Base-by-base conservation (phyloP, 2,888 invertebrate genomes). In the Tanytarsus gracilentus region DNA sequence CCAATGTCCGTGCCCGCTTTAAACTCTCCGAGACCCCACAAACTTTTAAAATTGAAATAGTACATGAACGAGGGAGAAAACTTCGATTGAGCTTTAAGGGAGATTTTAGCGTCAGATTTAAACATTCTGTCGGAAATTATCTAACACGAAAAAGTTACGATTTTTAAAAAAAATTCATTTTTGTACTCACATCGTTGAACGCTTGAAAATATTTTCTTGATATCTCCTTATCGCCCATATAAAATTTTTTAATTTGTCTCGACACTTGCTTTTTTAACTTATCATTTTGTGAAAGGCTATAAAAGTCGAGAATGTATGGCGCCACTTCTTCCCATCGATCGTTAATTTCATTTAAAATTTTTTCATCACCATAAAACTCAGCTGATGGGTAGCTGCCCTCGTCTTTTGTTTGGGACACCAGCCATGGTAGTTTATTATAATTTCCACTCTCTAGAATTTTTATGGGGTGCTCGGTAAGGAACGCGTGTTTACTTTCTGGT, bases 381-480 rank as follows among this genome's bases (percentile, higher is more conserved):
- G 66, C 63, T 39, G 80, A 84, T 26, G 86, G 86, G 66, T 84
- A 86, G 18, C 86, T 74, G 61, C 88, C 88, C 70, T 89, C 89
- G 55, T 85, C 80, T 21, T 80, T 78, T 0, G 83, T 81, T 52
- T 83, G 78, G 2, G 83, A 81, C 1, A 81, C 77, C 59, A 88
- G 77, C 77, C 86, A 83, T 0, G 89, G 89, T 7, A 84, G 66
- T 63, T 83, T 78, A n/a, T 79, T 75, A 65, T 82, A 79, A 29
- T 77, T 72, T 0, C 83, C 83, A 7, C 77, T 73, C 62, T 70
- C 76, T 1, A 88, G 76, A 0, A 84, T 77, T 30, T 77, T 75
- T 64, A 77, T 78, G 0, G 89, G 88, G 61, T 82, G 77, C 62
- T 82, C 78, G 1, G 78, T 77, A 5, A 90, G 71, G 71, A 88